phyloP scores from a whole-genome alignment of 2,113 vertebrate species.

The Glareola pratincola region DNA sequence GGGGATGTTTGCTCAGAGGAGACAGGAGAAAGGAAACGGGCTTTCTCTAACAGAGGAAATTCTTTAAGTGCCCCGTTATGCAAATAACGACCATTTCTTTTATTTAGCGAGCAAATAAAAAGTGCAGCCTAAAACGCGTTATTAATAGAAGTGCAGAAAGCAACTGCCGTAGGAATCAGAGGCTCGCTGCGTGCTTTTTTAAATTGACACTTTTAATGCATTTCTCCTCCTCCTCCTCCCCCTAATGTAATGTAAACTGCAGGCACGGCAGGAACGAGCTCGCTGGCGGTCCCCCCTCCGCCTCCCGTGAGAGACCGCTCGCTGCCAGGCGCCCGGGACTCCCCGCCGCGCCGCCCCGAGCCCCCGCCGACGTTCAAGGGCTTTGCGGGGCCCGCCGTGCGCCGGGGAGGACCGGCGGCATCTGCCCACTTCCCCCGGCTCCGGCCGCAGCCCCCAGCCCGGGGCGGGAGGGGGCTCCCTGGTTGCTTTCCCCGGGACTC shows the following conservation, averaged over 20 bases:
- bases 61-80: not conserved
- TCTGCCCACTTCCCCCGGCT: not conserved
- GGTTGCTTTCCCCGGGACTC: not conserved
- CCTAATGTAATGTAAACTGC: not conserved
- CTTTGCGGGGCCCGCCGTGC: not conserved
- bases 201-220: not conserved
- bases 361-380: not conserved
- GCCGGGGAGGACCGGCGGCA: not conserved
- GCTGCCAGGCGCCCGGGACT: not conserved
- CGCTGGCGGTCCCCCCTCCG: not conserved
- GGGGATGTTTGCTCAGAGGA: not conserved
- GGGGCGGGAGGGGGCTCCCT: not conserved
- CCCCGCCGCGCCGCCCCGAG: not conserved
- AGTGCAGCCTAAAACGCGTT: not conserved
- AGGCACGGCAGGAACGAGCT: not conserved
- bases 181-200: not conserved
- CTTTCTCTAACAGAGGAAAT: conserved; percentile 9
- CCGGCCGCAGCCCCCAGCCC: not conserved
- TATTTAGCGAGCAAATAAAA: not conserved
- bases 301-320: not conserved
- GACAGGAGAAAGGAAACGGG: conserved; percentile 2
- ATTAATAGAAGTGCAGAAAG: not conserved
- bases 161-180: not conserved
- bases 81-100: conserved; percentile 5
- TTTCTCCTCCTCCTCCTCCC: not conserved